Evolutionary conservation across 1,140 invertebrate species (phyloP), one percentile per base, ranked within the genome.

Genomic region (Drosophila eugracilis): DNA sequence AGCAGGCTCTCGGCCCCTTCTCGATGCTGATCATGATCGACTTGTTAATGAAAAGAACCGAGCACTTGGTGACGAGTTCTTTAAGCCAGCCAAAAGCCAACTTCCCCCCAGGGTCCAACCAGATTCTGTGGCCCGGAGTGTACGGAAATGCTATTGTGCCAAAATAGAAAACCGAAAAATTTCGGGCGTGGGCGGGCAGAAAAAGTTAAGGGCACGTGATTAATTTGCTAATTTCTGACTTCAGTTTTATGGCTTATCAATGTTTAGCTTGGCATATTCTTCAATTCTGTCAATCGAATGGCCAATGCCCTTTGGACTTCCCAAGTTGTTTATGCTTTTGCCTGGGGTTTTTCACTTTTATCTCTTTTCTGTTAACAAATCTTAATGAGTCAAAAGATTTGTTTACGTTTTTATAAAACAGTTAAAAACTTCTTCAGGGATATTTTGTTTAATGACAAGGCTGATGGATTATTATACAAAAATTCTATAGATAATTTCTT

Each of bases 1-100:
- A 85, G 32, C 42, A 86, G 77, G 58, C 49, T 63, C 63, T 67
- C 24, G 36, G 34, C 19, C 57, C 19, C 57, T 80, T 85, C 66
- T 63, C 70, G 77, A 85, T 81, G 77, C 81, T 47, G 59, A 77
- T 65, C 81, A 85, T 85, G 81, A 85, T 88, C 81, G 47, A 81
- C 62, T 88, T 86, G 73, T 71, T 85, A 81, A 85, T 85, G 83
- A 85, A 86, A 81, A 81, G 67, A 62, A 39, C 58, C 41, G 76
- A 70, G 62, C 62, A 58, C 55, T 54, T 77, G 66, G 37, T 42
- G 59, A 50, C 81, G 72, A 77, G 58, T 44, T 86, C 73, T 77
- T 59, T 45, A 7, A 24, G 55, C 48, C 54, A 67, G 50, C 55
- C 47, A 41, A 22, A 48, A 3, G 5, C 63, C 37, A 67, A 67